phyloP scores from a whole-genome alignment of 2,797 vertebrate genomes.

The Bradypus variegatus region DNA sequence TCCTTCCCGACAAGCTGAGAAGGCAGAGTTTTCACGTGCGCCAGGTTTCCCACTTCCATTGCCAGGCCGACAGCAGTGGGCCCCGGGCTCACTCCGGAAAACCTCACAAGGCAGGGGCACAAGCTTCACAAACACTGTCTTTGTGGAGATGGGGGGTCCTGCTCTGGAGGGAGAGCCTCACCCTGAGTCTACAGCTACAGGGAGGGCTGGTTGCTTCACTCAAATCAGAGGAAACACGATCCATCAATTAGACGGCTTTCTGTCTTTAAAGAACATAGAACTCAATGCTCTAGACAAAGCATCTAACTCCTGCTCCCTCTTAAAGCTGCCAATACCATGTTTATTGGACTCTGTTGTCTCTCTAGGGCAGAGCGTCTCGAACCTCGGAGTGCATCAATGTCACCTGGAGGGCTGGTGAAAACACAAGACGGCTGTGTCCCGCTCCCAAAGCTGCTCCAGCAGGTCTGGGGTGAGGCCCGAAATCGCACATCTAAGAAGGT shows the following conservation, averaged over 20 bases:
- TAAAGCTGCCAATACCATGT: neutral
- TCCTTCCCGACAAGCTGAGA: conserved; percentile 19
- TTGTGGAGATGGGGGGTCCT: neutral
- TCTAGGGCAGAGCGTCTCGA: no score
- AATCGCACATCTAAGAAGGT: no score
- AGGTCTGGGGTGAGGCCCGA: neutral
- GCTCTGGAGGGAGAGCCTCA: neutral
- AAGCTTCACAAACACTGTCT: accelerated
- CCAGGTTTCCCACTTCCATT: neutral
- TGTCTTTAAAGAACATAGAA: neutral
- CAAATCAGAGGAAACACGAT: neutral
- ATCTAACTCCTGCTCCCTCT: accelerated
- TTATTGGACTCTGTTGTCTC: accelerated
- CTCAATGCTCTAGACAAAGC: accelerated
- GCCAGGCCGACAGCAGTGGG: neutral
- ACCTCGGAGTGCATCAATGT: accelerated
- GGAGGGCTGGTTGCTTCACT: neutral
- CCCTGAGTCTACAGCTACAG: neutral
- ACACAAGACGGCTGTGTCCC: accelerated
- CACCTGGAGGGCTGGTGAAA: no score
- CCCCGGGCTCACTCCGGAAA: neutral
- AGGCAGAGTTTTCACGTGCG: neutral
- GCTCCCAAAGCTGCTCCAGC: neutral
- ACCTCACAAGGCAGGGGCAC: neutral
- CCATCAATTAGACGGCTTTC: neutral